Conservation (phyloP, 1,140 invertebrate species). For the Musca vetustissima region DNA sequence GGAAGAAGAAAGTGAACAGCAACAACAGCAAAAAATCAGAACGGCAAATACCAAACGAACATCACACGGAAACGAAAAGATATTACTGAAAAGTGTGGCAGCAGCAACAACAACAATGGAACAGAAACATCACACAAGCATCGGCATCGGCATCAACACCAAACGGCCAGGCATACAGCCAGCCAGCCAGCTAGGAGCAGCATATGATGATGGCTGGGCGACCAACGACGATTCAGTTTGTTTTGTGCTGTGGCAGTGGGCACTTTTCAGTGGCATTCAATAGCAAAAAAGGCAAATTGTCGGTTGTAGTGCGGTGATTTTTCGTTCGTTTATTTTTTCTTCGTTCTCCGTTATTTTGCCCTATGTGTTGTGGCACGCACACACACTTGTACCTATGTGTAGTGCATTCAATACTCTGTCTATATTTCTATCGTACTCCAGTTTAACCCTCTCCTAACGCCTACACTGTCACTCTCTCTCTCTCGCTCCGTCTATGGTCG, state of each 20-base stretch:
- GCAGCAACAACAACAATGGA: neutral
- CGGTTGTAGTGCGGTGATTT: conserved; percentile 2
- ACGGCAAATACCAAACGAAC: too few relatives aligned
- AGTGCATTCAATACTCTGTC: neutral
- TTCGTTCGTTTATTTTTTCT: conserved; percentile 5
- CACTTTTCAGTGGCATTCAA: conserved; percentile 23
- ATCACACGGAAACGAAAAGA: too few relatives aligned
- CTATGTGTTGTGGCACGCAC: neutral
- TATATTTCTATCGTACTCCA: too few relatives aligned
- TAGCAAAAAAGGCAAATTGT: conserved; percentile 6
- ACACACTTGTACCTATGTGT: neutral
- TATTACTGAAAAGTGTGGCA: neutral
- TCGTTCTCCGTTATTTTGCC: neutral
- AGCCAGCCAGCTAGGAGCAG: neutral
- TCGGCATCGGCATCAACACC: conserved; percentile 7
- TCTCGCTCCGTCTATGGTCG: too few relatives aligned
- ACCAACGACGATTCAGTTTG: conserved; percentile 24
- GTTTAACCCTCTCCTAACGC: too few relatives aligned
- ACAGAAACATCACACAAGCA: neutral
- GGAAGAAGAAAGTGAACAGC: too few relatives aligned
- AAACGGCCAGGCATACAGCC: neutral
- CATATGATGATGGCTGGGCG: conserved; percentile 6
- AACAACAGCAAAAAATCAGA: too few relatives aligned
- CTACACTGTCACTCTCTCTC: too few relatives aligned
- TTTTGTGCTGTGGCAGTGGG: conserved; percentile 28